phyloP scores from a whole-genome alignment of 2,113 vertebrate genomes.

The Glareola pratincola region DNA sequence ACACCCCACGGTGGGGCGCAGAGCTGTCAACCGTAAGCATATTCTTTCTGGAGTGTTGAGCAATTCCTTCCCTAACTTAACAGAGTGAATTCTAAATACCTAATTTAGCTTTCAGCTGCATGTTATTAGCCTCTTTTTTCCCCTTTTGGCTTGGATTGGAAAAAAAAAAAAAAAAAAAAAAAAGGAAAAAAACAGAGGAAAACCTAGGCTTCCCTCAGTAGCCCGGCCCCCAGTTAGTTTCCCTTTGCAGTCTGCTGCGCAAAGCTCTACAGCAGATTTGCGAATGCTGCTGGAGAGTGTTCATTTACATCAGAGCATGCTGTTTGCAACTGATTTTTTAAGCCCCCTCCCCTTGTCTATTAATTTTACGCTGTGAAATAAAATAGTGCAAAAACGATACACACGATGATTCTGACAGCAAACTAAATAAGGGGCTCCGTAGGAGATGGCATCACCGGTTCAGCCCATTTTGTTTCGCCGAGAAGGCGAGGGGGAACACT shows the following conservation, averaged over 20 bases:
- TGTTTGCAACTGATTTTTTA: slow-evolving; percentile 7
- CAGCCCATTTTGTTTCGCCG: background rate
- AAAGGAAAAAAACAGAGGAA: background rate
- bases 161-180: background rate
- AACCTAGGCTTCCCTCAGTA: background rate
- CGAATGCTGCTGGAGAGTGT: background rate
- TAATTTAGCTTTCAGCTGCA: background rate
- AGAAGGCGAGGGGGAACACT: background rate
- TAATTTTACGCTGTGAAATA: slow-evolving; percentile 23
- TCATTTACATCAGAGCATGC: slow-evolving; percentile 18
- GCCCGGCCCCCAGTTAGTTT: background rate
- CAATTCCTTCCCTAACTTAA: background rate
- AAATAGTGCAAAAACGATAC: background rate
- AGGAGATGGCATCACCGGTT: background rate
- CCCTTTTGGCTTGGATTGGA: background rate
- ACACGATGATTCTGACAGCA: background rate
- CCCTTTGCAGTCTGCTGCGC: background rate
- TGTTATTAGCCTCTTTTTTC: background rate
- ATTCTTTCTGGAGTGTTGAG: background rate
- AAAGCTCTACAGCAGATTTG: background rate
- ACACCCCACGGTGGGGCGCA: background rate
- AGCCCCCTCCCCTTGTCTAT: background rate
- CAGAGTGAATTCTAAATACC: background rate
- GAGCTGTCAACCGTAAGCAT: background rate
- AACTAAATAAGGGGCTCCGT: background rate